Evolutionary conservation across 2,888 invertebrate species (phyloP).

Genomic region (Camponotus fellah): DNA sequence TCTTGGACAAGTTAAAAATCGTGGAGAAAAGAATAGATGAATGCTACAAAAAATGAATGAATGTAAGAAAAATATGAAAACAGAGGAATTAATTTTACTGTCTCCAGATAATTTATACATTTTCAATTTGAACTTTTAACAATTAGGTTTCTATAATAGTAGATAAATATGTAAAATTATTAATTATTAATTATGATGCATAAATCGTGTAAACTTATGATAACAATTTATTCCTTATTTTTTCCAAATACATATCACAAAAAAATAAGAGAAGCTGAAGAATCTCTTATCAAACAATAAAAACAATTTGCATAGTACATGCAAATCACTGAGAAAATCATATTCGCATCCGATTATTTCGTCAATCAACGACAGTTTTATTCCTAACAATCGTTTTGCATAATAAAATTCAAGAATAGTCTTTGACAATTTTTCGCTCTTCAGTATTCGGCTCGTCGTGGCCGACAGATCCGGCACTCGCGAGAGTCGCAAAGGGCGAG

Average conservation of each 20-base stretch:
- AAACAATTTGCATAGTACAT: slow-evolving; percentile 1
- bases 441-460: not conserved
- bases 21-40: not conserved
- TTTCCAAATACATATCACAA: not conserved
- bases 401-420: slow-evolving; percentile 38
- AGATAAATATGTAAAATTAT: not conserved
- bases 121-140: not conserved
- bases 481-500: slow-evolving; percentile 10
- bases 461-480: slow-evolving; percentile 1
- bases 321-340: slow-evolving; percentile 8
- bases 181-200: not conserved
- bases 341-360: slow-evolving; percentile 16
- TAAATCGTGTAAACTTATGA: not conserved
- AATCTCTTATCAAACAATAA: not conserved
- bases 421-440: slow-evolving; percentile 42
- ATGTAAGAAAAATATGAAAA: not conserved
- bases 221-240: not conserved
- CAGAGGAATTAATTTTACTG: not conserved
- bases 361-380: slow-evolving; percentile 5
- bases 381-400: slow-evolving; percentile 14
- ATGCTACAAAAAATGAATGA: not conserved
- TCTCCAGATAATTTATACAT: not conserved
- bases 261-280: not conserved
- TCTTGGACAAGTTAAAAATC: slow-evolving; percentile 3
- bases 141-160: not conserved